Evolutionary conservation across 2,888 invertebrate species (phyloP).

Genomic region (Archaeoteleia sp.): DNA sequence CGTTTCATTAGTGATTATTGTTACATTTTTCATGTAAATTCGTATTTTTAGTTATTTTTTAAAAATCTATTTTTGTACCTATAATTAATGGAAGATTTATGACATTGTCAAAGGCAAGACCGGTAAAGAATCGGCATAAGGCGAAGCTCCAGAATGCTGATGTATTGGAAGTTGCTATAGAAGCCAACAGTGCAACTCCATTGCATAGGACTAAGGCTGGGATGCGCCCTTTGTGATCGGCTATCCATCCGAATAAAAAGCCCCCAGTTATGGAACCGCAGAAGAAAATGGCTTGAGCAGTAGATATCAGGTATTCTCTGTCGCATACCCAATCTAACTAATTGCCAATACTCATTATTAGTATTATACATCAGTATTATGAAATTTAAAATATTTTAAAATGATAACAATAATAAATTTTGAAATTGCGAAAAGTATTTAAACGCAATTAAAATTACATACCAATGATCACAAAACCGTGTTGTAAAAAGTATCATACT

Average conservation of each 20-base stretch:
- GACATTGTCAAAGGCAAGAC: conserved; percentile 77
- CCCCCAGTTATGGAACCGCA: conserved; percentile 77
- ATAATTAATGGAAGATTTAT: conserved; percentile 77
- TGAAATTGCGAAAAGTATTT: no score
- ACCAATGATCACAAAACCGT: no score
- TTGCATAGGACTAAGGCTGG: conserved; percentile 76
- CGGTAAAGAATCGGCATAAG: conserved; percentile 76
- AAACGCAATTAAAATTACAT: no score
- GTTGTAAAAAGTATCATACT: no score
- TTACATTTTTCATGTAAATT: no score
- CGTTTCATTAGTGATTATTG: no score
- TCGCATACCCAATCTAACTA: conserved; percentile 78
- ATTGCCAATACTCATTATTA: conserved; percentile 57
- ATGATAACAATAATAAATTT: no score
- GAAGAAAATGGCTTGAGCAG: conserved; percentile 77
- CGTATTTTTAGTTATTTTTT: no score
- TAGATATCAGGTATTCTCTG: conserved; percentile 75
- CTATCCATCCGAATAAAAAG: conserved; percentile 76
- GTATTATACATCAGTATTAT: no score
- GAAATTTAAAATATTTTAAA: no score
- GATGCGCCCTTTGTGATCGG: conserved; percentile 77
- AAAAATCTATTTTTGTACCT: no score
- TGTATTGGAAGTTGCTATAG: conserved; percentile 74
- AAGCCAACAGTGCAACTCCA: conserved; percentile 73
- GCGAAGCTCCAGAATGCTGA: conserved; percentile 75